Evolutionary conservation across 2,888 invertebrate genomes (phyloP).

Genomic region (Ophion ventricosus): DNA sequence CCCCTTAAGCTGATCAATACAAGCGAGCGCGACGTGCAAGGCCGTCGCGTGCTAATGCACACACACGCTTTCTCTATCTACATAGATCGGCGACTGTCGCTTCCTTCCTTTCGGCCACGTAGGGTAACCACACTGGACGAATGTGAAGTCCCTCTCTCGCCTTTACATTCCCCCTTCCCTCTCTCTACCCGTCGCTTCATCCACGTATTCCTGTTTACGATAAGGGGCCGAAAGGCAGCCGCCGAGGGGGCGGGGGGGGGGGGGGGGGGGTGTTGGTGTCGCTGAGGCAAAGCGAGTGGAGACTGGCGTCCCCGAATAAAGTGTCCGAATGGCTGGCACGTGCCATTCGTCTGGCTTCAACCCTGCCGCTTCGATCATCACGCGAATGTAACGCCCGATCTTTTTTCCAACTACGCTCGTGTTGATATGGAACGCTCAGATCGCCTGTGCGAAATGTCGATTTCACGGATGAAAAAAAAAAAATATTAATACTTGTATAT

Average conservation of each 20-base stretch:
- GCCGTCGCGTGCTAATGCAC: slow-evolving; percentile 77
- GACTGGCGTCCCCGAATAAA: not conserved
- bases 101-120: slow-evolving; percentile 52
- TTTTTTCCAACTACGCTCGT: not conserved
- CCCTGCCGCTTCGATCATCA: slow-evolving; percentile 10
- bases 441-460: too few relatives aligned
- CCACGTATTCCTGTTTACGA: too few relatives aligned
- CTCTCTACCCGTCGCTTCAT: too few relatives aligned
- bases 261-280: too few relatives aligned
- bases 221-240: too few relatives aligned
- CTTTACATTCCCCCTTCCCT: too few relatives aligned
- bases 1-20: slow-evolving; percentile 52
- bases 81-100: slow-evolving; percentile 54
- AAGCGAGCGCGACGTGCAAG: slow-evolving; percentile 78
- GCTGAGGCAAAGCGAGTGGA: slow-evolving; percentile 1
- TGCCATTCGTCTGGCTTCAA: slow-evolving; percentile 7
- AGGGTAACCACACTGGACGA: slow-evolving; percentile 41
- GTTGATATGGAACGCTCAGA: not conserved
- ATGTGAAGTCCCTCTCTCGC: too few relatives aligned
- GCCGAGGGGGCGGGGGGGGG: too few relatives aligned
- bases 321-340: slow-evolving; percentile 25
- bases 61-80: too few relatives aligned
- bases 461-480: too few relatives aligned
- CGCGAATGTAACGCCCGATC: not conserved
- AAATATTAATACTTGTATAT: too few relatives aligned